Base-by-base conservation (phyloP, 2,888 invertebrate genomes). In the Thecocarcelia acutangulata region DNA sequence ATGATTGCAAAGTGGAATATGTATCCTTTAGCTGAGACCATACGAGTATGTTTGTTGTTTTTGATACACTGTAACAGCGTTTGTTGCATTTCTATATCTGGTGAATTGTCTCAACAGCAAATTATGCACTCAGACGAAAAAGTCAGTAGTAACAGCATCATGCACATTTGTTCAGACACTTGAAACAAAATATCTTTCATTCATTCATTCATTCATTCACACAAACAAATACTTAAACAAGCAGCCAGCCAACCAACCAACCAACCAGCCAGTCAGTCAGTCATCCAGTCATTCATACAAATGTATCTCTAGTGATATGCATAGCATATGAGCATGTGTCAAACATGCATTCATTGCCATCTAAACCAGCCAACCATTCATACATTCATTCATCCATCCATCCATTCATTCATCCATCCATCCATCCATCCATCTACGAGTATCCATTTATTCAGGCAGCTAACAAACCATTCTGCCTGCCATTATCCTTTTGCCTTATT, bases 121-220 rank as follows among this genome's bases (percentile, higher is more conserved):
- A 82, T 82, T 82, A 82, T 82, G 69, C 82, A 82, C 82, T 78
- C 82, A 78, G 74, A 75, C 78, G 64, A 88, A 87, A 88, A 88
- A 87, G 87, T 87, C 88, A 87, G 88, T 86, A 83, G 87, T 52
- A 66, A 69, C 42, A 72, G 33, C 52, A 46, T 52, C 48, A 58
- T 86, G 50, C 72, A 76, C 59, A 52, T 69, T 70, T 50, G 40
- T 58, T 21, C 37, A 70, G 46, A 33, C 42, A 42, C n/a, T 54
- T 17, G 48, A 40, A 54, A 54, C 8, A 24, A 50, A 46, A 21
- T 37, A 37, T 56, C 69, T 8, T 54, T 54, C 69, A 52, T 69
- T 74, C 70, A 75, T 70, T 33, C 52, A 24, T 54, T 54, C 69
- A 52, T 69, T 74, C 70, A 75, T 70, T 33, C 52, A 24, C 17